Evolutionary conservation across 2,888 invertebrate genomes (phyloP).

Genomic region (Zygothrica quintamaculata): DNA sequence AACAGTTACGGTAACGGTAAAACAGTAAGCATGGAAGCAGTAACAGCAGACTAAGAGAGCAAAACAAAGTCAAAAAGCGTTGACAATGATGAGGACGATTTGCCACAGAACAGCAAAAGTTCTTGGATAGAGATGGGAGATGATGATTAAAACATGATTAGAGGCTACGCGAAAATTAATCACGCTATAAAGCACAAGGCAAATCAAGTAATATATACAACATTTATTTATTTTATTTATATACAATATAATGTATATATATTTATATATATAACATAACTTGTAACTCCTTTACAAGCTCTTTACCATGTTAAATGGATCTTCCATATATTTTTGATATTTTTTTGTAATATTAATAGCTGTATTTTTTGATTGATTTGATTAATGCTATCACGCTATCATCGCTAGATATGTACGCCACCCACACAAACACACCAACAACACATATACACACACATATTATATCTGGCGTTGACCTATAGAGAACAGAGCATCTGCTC

Average conservation of each 20-base stretch:
- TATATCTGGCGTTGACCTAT: slow-evolving; percentile 45
- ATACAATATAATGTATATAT: neutral
- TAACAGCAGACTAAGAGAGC: slow-evolving; percentile 38
- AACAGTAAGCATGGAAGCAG: slow-evolving; percentile 17
- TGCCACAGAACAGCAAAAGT: slow-evolving; percentile 15
- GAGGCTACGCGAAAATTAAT: too few species aligned
- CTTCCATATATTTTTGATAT: too few species aligned
- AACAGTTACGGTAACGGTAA: slow-evolving; percentile 1
- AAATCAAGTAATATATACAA: too few species aligned
- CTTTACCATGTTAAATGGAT: too few species aligned
- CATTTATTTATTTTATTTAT: too few species aligned
- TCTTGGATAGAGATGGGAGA: slow-evolving; percentile 35
- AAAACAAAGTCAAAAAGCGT: slow-evolving; percentile 51
- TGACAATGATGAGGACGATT: slow-evolving; percentile 47
- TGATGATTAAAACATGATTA: neutral
- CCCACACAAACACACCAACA: too few species aligned
- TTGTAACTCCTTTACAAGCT: too few species aligned
- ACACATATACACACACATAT: slow-evolving; percentile 7
- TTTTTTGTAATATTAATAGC: neutral
- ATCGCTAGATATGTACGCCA: neutral
- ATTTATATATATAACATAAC: too few species aligned
- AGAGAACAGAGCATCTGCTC: slow-evolving; percentile 22
- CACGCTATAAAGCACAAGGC: too few species aligned
- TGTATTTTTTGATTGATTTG: too few species aligned
- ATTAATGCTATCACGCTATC: slow-evolving; percentile 1